Percentiles rank a stretch among this genome's conserved stretches.
Evolutionary conservation across 2,888 invertebrate genomes (phyloP).

Genomic region (Mimas tiliae): DNA sequence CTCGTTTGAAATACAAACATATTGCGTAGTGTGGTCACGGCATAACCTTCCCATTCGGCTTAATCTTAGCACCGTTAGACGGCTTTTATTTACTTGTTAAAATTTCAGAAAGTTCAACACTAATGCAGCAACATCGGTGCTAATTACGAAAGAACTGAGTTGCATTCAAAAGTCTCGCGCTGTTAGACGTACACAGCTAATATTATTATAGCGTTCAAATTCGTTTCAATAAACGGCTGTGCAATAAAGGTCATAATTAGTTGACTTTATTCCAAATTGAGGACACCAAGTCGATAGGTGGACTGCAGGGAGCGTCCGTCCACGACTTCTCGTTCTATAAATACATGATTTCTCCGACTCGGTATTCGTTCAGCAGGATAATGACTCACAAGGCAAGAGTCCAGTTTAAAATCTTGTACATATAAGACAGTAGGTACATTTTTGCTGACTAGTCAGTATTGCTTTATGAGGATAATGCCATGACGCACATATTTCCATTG

Average conservation of each 20-base stretch:
- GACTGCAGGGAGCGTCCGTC: slow-evolving; percentile 53
- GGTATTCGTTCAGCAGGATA: slow-evolving; percentile 75
- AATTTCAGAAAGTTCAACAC: not conserved
- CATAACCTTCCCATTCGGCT: not conserved
- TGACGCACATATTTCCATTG: not conserved
- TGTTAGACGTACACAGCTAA: not conserved
- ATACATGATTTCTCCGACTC: slow-evolving; percentile 74
- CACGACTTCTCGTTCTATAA: slow-evolving; percentile 72
- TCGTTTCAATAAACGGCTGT: too few relatives aligned
- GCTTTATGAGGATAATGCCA: not conserved
- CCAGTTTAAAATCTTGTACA: slow-evolving; percentile 24
- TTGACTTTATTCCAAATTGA: slow-evolving; percentile 40
- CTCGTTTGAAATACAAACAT: not conserved
- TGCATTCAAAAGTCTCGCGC: not conserved
- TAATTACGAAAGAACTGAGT: not conserved
- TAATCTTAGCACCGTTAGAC: not conserved
- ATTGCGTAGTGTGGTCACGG: not conserved
- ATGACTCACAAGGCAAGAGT: slow-evolving; percentile 66
- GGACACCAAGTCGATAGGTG: slow-evolving; percentile 50
- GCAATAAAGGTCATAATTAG: slow-evolving; percentile 35
- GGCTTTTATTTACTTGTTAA: not conserved
- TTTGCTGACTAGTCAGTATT: not conserved
- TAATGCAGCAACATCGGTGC: not conserved
- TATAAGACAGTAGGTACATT: slow-evolving; percentile 18
- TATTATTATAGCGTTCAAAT: too few relatives aligned